A percentile compares a stretch with the other conserved stretches of the same genome.
These are phyloP conservation scores for Pagrus major DNA, from an alignment of 2,113 vertebrate genomes.

Conservation along the genomic window DNA sequence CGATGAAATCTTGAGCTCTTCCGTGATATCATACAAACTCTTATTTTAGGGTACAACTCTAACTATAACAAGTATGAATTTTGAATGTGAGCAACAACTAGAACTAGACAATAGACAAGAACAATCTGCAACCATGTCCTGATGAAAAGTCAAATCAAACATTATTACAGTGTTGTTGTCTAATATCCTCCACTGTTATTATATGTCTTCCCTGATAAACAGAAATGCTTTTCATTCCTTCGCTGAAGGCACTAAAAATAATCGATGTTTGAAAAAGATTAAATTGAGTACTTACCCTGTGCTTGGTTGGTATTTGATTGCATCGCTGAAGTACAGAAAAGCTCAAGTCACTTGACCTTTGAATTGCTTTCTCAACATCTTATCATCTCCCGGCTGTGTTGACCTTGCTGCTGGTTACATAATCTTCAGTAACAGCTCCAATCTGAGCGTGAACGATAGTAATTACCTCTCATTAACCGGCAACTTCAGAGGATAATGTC, in stretches of 20 bases:
- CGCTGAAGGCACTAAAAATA: neutral
- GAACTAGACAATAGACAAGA: neutral
- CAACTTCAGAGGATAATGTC: slow-evolving; percentile 3
- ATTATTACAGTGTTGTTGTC: no score
- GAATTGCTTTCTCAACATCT: slow-evolving; percentile 29
- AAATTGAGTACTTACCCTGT: neutral
- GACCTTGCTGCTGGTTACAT: slow-evolving; percentile 23
- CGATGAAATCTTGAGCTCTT: neutral
- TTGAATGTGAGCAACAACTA: neutral
- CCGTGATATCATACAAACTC: neutral
- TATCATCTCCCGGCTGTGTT: slow-evolving; percentile 15
- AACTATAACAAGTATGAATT: neutral
- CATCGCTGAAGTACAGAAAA: slow-evolving; percentile 5
- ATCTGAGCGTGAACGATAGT: neutral
- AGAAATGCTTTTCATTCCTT: neutral
- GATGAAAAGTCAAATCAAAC: neutral
- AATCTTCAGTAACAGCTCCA: slow-evolving; percentile 6
- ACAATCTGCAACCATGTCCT: neutral
- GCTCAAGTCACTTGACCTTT: slow-evolving; percentile 33
- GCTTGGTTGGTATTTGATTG: neutral
- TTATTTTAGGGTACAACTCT: neutral
- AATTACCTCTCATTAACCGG: slow-evolving; percentile 19
- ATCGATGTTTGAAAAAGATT: neutral
- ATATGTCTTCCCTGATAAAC: neutral
- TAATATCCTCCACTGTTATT: neutral